These are phyloP conservation scores for Anguilla japonica DNA, from an alignment of 2,113 vertebrate species.

Conservation along the genomic window DNA sequence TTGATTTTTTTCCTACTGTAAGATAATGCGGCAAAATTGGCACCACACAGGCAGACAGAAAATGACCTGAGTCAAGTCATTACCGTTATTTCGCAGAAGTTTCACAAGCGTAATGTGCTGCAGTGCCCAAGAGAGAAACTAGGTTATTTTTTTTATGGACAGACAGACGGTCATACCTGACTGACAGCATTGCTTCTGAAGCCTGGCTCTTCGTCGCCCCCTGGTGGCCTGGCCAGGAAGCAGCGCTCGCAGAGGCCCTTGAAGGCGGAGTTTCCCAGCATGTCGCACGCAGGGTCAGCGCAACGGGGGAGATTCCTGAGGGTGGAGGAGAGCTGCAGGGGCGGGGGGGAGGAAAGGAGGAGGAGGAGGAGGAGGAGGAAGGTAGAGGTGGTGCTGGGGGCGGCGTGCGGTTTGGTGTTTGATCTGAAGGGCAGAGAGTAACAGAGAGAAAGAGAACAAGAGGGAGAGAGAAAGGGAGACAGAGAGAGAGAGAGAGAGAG, in stretches of 20 bases:
- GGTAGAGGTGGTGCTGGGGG: not conserved
- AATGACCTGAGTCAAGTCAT: too few species aligned
- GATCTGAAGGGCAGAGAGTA: not conserved
- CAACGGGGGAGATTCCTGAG: constrained; percentile 14
- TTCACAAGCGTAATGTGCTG: too few species aligned
- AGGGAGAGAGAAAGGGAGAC: too few species aligned
- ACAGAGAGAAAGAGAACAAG: too few species aligned
- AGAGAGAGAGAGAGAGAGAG: too few species aligned
- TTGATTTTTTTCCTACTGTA: too few species aligned
- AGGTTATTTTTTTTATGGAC: too few species aligned
- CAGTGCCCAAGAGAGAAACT: too few species aligned
- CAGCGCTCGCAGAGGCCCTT: constrained; percentile 8
- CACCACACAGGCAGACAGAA: too few species aligned
- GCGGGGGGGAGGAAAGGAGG: not conserved
- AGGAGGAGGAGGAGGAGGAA: not conserved
- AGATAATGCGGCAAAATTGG: too few species aligned
- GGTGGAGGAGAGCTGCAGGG: constrained; percentile 17
- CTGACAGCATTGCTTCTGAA: not conserved
- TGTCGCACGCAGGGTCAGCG: not conserved
- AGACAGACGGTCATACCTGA: not conserved
- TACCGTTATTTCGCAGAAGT: too few species aligned
- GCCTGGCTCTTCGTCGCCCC: not conserved
- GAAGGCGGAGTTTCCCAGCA: constrained; percentile 20
- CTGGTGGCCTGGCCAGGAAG: not conserved
- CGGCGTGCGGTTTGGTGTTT: not conserved